phyloP scores from a whole-genome alignment of 2,113 vertebrate species.

The Vireo altiloquus region DNA sequence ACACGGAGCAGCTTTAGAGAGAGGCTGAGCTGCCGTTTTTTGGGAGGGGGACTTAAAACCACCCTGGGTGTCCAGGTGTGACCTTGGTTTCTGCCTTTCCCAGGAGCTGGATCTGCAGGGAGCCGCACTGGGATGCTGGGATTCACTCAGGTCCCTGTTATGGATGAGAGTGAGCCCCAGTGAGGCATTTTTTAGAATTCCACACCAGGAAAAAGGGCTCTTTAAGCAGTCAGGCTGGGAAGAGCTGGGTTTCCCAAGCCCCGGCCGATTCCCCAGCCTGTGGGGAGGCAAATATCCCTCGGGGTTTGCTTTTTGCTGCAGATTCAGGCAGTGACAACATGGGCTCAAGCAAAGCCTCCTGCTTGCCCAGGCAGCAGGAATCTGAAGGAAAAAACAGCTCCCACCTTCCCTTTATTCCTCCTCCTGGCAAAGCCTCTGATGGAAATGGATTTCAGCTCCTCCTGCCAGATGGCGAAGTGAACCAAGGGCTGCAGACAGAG shows the following conservation, averaged over 20 bases:
- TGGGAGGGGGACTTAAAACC: not conserved
- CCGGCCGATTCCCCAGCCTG: accelerated
- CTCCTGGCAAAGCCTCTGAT: constrained; percentile 37
- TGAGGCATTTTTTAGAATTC: not conserved
- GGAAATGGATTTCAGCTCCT: constrained; percentile 50
- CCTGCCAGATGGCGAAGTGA: constrained; percentile 56
- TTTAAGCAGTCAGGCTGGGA: not conserved
- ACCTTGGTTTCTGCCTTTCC: not conserved
- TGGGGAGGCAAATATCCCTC: not conserved
- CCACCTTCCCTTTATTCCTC: not conserved
- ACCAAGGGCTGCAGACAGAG: constrained; percentile 38
- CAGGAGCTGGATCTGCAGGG: not conserved
- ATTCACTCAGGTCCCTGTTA: not conserved
- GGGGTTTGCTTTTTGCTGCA: not conserved
- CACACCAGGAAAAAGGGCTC: not conserved
- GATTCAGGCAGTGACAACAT: not conserved
- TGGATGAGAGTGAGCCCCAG: accelerated
- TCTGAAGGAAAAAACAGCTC: not conserved
- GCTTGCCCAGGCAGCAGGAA: not conserved
- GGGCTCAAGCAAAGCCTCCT: not conserved
- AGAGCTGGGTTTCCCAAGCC: not conserved
- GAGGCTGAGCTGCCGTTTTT: not conserved
- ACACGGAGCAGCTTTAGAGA: not conserved
- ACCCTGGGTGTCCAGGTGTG: accelerated
- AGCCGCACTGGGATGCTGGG: not conserved